Evolutionary conservation across 2,797 vertebrate species (phyloP), one percentile per base, ranked within the genome.

Genomic region (Heliangelus exortis): DNA sequence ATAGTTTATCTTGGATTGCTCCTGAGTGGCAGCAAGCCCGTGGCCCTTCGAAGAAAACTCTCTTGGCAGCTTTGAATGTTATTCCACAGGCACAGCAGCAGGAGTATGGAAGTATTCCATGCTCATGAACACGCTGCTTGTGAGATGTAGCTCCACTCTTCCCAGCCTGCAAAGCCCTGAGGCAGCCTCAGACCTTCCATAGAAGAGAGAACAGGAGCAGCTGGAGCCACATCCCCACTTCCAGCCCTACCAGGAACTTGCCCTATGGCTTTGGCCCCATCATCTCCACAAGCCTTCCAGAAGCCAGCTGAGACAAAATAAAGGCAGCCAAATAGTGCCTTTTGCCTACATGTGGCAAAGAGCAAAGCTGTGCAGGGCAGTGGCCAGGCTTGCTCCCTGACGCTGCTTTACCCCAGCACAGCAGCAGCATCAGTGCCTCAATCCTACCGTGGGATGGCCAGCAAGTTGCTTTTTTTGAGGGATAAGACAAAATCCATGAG

Each of bases 201-300:
- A 14, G 29, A 51, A 86, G 29, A 34, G 1, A 21, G 19, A 1
- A 13, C 1, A 4, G 34, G 22, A 41, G 15, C 12, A 4, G 6
- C 43, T n/a, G 16, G 19, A 72, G 57, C 48, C 13, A 11, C 2
- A 15, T 78, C 12, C 47, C 23, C 13, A 9, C 48, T 80, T 33
- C 22, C 58, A 84, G 18, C 21, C 47, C 48, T 45, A 10, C 3
- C 22, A 5, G 28, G 1, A 1, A 26, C 26, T 59, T 0, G 0
- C 51, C 15, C 48, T 9, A 4, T 33, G 43, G 18, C 31, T 84
- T 71, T 20, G 12, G 36, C 39, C 26, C 29, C 1, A 0, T 18
- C 23, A 1, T 20, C 23, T 57, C 15, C 17, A 41, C 1, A 7
- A 82, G 58, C 19, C 12, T 43, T 3, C 3, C 15, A 5, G 2